Conservation (phyloP, 2,888 invertebrate species). For the Tetranychus piercei region DNA sequence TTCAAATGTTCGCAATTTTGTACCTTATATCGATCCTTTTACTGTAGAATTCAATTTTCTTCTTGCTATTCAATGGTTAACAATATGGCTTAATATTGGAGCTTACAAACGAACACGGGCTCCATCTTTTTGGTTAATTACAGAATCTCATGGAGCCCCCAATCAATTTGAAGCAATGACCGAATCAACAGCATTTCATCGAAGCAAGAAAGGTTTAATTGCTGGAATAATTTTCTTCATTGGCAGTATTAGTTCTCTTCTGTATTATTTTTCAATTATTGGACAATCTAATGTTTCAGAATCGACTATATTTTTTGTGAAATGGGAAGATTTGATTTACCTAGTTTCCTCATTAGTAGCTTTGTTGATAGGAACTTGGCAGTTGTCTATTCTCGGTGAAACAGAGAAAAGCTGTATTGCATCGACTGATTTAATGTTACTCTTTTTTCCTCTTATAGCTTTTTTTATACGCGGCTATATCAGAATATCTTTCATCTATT, state of each 20-base stretch:
- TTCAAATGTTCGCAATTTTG: neutral
- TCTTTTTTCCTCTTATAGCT: neutral
- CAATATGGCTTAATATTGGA: neutral
- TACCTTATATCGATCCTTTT: neutral
- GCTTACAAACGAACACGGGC: neutral
- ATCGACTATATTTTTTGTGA: neutral
- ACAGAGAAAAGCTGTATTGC: neutral
- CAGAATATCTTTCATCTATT: neutral
- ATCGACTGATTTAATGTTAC: neutral
- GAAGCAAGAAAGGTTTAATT: neutral
- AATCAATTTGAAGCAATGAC: neutral
- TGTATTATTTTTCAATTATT: neutral
- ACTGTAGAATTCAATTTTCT: neutral
- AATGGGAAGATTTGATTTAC: neutral
- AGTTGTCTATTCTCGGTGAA: neutral
- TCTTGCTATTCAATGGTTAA: neutral
- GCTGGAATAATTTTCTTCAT: neutral
- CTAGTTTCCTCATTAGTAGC: neutral
- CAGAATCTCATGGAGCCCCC: neutral
- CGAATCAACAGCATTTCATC: neutral
- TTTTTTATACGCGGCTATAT: neutral
- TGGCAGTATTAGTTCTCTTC: neutral
- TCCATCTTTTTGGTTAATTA: neutral
- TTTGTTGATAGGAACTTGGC: neutral
- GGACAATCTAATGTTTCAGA: neutral